phyloP scores from a whole-genome alignment of 1,140 invertebrate species.

The Mya arenaria region DNA sequence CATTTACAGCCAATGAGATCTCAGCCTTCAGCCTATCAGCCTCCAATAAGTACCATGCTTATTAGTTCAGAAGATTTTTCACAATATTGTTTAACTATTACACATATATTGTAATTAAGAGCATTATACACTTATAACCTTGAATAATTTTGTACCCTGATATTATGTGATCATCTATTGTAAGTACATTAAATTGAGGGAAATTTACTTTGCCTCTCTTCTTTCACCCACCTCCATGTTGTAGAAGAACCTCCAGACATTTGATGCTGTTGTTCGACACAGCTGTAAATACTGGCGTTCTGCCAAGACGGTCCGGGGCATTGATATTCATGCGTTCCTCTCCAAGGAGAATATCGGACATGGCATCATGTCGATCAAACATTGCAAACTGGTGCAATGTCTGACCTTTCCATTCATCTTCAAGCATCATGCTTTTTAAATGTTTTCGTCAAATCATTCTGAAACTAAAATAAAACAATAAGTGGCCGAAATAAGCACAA shows the following conservation, averaged over 20 bases:
- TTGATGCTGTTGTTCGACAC: slow-evolving; percentile 92
- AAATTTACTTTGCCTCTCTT: slow-evolving; percentile 46
- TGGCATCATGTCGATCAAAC: slow-evolving; percentile 94
- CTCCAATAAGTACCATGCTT: too few relatives aligned
- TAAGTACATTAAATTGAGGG: too few relatives aligned
- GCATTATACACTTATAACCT: too few relatives aligned
- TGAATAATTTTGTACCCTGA: too few relatives aligned
- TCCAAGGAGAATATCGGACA: slow-evolving; percentile 90
- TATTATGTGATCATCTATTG: too few relatives aligned
- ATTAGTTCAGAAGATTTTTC: too few relatives aligned
- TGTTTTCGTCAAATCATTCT: not conserved
- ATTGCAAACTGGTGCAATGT: slow-evolving; percentile 88
- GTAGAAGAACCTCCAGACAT: slow-evolving; percentile 88
- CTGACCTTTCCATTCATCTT: slow-evolving; percentile 73
- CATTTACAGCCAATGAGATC: too few relatives aligned
- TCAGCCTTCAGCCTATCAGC: too few relatives aligned
- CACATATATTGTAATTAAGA: too few relatives aligned
- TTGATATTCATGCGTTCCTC: slow-evolving; percentile 85
- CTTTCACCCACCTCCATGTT: slow-evolving; percentile 84
- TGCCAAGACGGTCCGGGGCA: slow-evolving; percentile 88
- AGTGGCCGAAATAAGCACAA: too few relatives aligned
- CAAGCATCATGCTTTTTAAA: not conserved
- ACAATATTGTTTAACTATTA: too few relatives aligned
- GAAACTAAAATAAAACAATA: too few relatives aligned
- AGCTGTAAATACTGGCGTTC: slow-evolving; percentile 92